phyloP scores from a whole-genome alignment of 2,113 vertebrate species.

The Cottus gobio region DNA sequence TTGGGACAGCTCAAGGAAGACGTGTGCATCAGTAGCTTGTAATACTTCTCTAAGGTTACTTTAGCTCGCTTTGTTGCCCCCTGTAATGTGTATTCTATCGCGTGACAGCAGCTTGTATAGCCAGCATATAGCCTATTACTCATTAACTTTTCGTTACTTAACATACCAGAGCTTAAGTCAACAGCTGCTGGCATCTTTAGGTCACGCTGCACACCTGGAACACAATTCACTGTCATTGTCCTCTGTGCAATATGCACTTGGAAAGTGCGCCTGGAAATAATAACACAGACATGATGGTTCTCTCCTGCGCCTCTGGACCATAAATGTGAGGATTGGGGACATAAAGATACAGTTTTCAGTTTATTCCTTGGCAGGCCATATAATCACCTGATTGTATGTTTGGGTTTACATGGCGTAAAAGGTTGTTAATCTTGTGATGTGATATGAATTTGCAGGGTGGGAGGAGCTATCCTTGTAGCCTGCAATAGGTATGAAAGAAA shows the following conservation, averaged over 20 bases:
- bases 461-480: neutral
- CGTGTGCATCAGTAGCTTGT: neutral
- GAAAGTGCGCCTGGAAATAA: neutral
- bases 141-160: neutral
- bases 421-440: slow-evolving; percentile 1
- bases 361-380: neutral
- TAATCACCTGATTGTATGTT: slow-evolving; percentile 3
- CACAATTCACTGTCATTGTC: neutral
- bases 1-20: slow-evolving; percentile 12
- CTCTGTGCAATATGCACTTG: neutral
- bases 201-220: neutral
- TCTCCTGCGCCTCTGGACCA: neutral
- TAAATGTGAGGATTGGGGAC: neutral
- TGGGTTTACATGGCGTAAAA: neutral
- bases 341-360: neutral
- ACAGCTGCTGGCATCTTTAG: neutral
- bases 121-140: neutral
- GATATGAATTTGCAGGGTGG: neutral
- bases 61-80: neutral
- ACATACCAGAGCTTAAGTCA: neutral
- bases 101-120: neutral
- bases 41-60: neutral
- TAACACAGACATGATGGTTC: neutral
- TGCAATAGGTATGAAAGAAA: neutral
- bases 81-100: neutral